Base-by-base conservation (phyloP, 1,140 invertebrate genomes). In the Trichogramma pretiosum region DNA sequence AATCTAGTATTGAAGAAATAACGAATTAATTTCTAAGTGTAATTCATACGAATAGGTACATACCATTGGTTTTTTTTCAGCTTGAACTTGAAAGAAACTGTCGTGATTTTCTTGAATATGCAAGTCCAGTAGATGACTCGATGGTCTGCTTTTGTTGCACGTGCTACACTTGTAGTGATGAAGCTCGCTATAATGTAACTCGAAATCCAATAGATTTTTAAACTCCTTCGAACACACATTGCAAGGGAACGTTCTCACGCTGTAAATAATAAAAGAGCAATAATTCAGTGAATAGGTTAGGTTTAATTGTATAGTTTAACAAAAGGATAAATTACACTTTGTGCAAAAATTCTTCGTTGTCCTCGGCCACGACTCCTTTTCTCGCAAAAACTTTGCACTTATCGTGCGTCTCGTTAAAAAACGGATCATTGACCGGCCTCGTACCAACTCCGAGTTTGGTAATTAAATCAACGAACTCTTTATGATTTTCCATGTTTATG, bases 81-180 rank as follows among this genome's bases (percentile, higher is more conserved):
- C 73, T 55, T 75, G 64, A 2, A 79, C 74, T 43, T 77, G 70
- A 43, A 86, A 86, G 56, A 80, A 85, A 2, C 75, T 78, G 57
- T 85, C 83, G 35, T 87, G 83, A 0, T 56, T 68, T 56, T 85
- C 83, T 48, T 78, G 73, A 41, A 85, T 64, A 57, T 87, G 84
- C 34, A 87, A 67, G 54, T 85, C 82, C 26, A 87, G 60, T 1
- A 85, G 60, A 59, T 83, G 77, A 0, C 79, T 70, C 10, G 76
- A 81, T 0, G 81, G 77, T 18, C 80, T 61, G 18, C 63, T 61
- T 36, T 76, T 79, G 51, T 76, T 78, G 57, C 83, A 86, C 51
- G 63, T 56, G 4, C 56, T 42, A 50, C 74, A 78, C 9, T 58
- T 54, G 48, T 69, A 73, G 36, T 69, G 62, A 56, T 77, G 74